phyloP scores from a whole-genome alignment of 23 tunicate species.

The Halocynthia aurantium region DNA sequence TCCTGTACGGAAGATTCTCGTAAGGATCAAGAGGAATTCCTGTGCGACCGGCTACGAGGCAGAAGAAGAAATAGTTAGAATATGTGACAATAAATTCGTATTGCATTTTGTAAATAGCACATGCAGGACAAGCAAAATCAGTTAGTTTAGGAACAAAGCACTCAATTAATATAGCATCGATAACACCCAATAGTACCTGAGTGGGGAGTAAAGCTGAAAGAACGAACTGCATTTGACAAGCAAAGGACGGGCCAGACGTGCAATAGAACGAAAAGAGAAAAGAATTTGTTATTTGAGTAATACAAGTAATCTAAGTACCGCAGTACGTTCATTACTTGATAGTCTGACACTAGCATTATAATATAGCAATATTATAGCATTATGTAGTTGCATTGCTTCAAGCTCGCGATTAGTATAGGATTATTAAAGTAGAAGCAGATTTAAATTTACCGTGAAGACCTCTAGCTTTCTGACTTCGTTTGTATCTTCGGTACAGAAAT shows the following conservation, averaged over 20 bases:
- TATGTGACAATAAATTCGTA: neutral
- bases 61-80: neutral
- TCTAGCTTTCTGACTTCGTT: slow-evolving; percentile 38
- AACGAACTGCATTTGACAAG: slow-evolving; percentile 60
- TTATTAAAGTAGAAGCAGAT: neutral
- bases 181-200: slow-evolving; percentile 53
- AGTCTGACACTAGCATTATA: neutral
- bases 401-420: neutral
- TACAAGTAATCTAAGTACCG: too few species aligned
- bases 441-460: slow-evolving; percentile 49
- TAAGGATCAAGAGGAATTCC: slow-evolving; percentile 11
- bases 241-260: neutral
- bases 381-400: neutral
- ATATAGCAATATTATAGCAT: neutral
- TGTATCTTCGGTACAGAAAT: slow-evolving; percentile 27
- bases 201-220: slow-evolving; percentile 67
- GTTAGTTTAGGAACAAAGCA: neutral
- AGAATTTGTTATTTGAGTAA: neutral
- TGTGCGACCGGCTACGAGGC: neutral
- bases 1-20: slow-evolving; percentile 1
- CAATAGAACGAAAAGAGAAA: slow-evolving; percentile 4
- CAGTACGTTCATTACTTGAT: neutral
- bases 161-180: neutral
- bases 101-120: neutral
- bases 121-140: too few species aligned